These are phyloP conservation scores for Apamea epomidion DNA, from an alignment of 2,888 invertebrate species.

Conservation along the genomic window DNA sequence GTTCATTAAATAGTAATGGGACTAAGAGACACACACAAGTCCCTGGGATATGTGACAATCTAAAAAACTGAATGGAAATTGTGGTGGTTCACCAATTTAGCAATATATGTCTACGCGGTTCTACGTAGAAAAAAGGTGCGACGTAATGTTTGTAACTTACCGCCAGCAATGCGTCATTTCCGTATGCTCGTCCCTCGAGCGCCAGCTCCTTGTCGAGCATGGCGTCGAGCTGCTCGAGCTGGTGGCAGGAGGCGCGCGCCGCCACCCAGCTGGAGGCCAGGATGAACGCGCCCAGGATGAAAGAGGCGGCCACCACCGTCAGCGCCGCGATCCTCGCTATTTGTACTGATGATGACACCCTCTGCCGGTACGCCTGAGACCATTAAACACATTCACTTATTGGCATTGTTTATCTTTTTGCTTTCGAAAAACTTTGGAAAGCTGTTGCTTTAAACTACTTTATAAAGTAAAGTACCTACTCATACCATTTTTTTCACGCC, in stretches of 20 bases:
- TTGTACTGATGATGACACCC: conserved; percentile 94
- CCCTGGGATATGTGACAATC: background rate
- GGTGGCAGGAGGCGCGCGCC: conserved; percentile 95
- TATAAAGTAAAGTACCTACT: background rate
- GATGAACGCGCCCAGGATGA: conserved; percentile 95
- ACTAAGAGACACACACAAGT: background rate
- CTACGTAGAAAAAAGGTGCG: background rate
- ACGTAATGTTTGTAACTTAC: conserved; percentile 85
- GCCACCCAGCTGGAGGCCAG: conserved; percentile 96
- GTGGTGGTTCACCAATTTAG: background rate
- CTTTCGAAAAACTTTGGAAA: background rate
- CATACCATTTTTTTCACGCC: background rate
- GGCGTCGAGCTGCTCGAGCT: conserved; percentile 92
- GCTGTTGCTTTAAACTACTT: background rate
- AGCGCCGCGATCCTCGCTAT: conserved; percentile 96
- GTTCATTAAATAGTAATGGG: background rate
- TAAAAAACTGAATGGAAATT: background rate
- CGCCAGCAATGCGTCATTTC: conserved; percentile 92
- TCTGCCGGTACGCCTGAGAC: conserved; percentile 94
- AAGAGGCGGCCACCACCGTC: conserved; percentile 95
- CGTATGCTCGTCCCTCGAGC: conserved; percentile 91
- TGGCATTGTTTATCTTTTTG: background rate
- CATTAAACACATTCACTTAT: conserved; percentile 25
- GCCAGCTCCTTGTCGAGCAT: conserved; percentile 93
- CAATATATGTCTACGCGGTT: background rate